Evolutionary conservation across 1,140 invertebrate species (phyloP).

Genomic region (Plutomurus gul): DNA sequence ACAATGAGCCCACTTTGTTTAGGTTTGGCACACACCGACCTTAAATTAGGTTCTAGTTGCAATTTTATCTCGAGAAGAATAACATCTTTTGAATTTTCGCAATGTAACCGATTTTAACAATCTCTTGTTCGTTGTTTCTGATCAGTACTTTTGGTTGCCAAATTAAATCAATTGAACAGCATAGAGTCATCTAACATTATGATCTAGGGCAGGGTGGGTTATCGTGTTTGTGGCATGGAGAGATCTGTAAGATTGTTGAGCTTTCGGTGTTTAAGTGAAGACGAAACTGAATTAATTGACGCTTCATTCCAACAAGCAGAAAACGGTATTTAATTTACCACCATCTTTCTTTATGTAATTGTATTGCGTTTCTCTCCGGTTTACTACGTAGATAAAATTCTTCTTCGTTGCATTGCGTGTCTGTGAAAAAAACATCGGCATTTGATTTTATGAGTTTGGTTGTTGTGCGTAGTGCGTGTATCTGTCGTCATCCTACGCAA

Average conservation of each 20-base stretch:
- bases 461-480: no score
- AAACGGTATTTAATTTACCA: background rate
- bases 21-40: background rate
- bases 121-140: no score
- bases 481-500: no score
- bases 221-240: background rate
- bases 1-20: slow-evolving; percentile 24
- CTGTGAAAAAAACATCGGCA: no score
- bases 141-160: background rate
- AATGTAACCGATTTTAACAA: no score
- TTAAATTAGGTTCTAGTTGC: slow-evolving; percentile 20
- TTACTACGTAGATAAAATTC: no score
- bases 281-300: slow-evolving; percentile 8
- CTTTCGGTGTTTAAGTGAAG: slow-evolving; percentile 31
- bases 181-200: background rate
- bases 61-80: slow-evolving; percentile 3
- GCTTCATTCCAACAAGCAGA: background rate
- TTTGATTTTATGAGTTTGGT: no score
- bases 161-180: no score
- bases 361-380: no score
- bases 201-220: background rate
- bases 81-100: background rate
- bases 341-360: no score
- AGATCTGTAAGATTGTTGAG: slow-evolving; percentile 33
- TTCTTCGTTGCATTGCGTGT: no score